Evolutionary conservation across 2,888 invertebrate species (phyloP).

Genomic region (Napeogenes inachia): DNA sequence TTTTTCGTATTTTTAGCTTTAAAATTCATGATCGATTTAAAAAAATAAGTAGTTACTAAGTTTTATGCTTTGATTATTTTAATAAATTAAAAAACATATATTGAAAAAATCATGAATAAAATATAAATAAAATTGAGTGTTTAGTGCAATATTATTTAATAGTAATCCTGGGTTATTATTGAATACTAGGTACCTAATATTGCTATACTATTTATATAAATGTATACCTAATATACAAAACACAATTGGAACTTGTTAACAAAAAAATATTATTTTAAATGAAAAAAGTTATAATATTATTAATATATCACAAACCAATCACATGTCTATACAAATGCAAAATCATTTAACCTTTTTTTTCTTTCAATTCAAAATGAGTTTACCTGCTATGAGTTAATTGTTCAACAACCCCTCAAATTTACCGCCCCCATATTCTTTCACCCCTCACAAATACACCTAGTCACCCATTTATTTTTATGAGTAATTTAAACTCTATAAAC

Average conservation of each 20-base stretch:
- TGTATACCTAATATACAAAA: neutral
- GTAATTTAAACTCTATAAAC: constrained; percentile 23
- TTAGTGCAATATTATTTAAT: too few relatives aligned
- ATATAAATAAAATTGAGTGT: too few relatives aligned
- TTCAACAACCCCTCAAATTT: constrained; percentile 67
- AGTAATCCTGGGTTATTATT: too few relatives aligned
- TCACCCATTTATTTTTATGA: neutral
- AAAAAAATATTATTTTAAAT: neutral
- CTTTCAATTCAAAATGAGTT: constrained; percentile 57
- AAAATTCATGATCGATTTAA: too few relatives aligned
- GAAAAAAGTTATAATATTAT: constrained; percentile 21
- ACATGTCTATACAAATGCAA: constrained; percentile 44
- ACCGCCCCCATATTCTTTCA: constrained; percentile 51
- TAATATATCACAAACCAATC: constrained; percentile 33
- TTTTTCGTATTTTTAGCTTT: too few relatives aligned
- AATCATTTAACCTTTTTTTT: constrained; percentile 48
- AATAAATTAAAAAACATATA: too few relatives aligned
- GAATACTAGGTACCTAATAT: too few relatives aligned
- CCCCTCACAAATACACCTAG: constrained; percentile 31
- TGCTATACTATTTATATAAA: neutral
- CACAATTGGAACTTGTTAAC: neutral
- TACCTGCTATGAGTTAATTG: constrained; percentile 71
- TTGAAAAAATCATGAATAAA: too few relatives aligned
- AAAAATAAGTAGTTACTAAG: too few relatives aligned
- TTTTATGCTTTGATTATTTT: too few relatives aligned